Conservation (phyloP, 2,888 invertebrate species). For the Hermaeophaga mercurialis region DNA sequence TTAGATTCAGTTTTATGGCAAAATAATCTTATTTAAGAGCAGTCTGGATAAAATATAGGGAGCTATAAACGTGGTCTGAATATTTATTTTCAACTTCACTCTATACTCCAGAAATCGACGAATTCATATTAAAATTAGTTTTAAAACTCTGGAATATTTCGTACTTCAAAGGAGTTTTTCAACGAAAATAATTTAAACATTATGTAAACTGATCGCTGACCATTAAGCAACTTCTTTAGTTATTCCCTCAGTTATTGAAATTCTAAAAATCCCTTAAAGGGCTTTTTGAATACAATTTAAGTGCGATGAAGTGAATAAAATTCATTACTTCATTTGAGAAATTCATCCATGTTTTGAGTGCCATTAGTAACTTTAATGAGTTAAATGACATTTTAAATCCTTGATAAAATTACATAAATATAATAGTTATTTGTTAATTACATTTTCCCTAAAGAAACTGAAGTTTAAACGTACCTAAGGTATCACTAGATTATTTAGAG, state of each 20-base stretch:
- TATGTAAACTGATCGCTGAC: not conserved
- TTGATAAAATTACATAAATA: too few species aligned
- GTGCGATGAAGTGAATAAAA: too few species aligned
- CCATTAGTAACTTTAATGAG: too few species aligned
- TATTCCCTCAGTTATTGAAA: not conserved
- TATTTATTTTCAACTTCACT: not conserved
- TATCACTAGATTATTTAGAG: too few species aligned
- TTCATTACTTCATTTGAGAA: too few species aligned
- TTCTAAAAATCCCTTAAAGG: not conserved
- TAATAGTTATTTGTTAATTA: too few species aligned
- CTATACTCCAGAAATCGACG: not conserved
- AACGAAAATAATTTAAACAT: not conserved
- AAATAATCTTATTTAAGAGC: not conserved
- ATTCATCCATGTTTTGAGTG: too few species aligned
- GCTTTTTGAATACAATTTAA: too few species aligned
- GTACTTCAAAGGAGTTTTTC: not conserved
- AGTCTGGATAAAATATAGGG: not conserved
- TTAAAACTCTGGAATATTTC: not conserved
- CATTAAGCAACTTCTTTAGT: not conserved
- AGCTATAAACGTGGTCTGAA: not conserved
- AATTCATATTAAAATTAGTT: not conserved
- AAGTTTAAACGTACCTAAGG: too few species aligned
- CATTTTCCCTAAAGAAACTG: too few species aligned
- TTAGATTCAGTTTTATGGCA: too few species aligned
- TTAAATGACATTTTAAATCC: too few species aligned